These are phyloP conservation scores for Valencia hispanica DNA, from an alignment of 2,797 vertebrate genomes.

Conservation along the genomic window DNA sequence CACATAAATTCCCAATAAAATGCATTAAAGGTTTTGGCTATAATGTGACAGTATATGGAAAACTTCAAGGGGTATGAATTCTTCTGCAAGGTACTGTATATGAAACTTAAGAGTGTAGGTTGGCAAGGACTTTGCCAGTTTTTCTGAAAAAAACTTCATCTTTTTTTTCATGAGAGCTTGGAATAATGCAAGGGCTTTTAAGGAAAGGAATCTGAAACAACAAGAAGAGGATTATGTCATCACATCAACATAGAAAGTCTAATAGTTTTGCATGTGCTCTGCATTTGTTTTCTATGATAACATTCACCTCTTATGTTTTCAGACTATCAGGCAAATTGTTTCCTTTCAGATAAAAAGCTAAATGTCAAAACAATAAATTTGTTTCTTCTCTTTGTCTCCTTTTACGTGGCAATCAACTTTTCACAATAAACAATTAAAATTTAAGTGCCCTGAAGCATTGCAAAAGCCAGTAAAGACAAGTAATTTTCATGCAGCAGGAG, in stretches of 20 bases:
- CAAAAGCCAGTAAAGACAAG: constrained; percentile 24
- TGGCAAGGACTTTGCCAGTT: background rate
- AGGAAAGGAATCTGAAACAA: constrained; percentile 65
- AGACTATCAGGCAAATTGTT: constrained; percentile 57
- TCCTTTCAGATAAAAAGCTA: constrained; percentile 55
- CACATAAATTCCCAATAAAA: background rate
- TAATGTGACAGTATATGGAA: background rate
- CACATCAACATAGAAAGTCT: constrained; percentile 24
- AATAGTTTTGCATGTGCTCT: constrained; percentile 2
- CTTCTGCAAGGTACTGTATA: background rate
- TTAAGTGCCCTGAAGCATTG: constrained; percentile 2
- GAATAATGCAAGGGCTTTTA: constrained; percentile 28
- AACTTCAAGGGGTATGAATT: background rate
- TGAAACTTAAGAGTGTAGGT: background rate
- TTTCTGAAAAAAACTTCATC: background rate
- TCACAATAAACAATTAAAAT: constrained; percentile 4
- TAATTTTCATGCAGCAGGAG: constrained; percentile 17
- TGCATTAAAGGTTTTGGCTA: background rate
- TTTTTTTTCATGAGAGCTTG: constrained; percentile 3
- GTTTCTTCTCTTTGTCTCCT: constrained; percentile 34
- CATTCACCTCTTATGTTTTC: constrained; percentile 53
- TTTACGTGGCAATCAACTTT: background rate
- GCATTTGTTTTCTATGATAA: constrained; percentile 35
- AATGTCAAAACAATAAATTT: constrained; percentile 49
- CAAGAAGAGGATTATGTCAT: constrained; percentile 56